These are phyloP conservation scores for Cactoblastis cactorum DNA, from an alignment of 2,888 invertebrate species.

Conservation along the genomic window DNA sequence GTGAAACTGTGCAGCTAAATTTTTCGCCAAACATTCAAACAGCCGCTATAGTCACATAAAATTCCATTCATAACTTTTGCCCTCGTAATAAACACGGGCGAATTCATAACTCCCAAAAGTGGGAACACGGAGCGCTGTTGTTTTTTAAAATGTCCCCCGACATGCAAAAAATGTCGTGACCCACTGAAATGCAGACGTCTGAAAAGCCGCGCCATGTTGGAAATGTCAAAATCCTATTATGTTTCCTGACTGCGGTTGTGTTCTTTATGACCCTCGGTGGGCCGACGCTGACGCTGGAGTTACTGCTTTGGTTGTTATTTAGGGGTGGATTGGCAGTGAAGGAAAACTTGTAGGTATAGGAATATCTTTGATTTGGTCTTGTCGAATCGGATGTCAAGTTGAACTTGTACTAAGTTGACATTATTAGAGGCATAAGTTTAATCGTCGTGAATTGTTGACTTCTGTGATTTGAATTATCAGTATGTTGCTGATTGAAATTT, in stretches of 20 bases:
- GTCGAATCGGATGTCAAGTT: too few relatives aligned
- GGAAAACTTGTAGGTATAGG: neutral
- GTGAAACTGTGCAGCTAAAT: too few relatives aligned
- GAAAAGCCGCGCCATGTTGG: slow-evolving; percentile 21
- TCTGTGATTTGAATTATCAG: too few relatives aligned
- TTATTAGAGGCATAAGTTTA: too few relatives aligned
- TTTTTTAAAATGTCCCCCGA: neutral
- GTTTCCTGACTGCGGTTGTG: slow-evolving; percentile 18
- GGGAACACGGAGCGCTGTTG: neutral
- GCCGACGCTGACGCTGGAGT: slow-evolving; percentile 8
- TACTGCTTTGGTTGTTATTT: neutral
- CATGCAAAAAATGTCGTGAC: slow-evolving; percentile 15
- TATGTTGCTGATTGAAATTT: too few relatives aligned
- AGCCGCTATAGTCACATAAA: neutral
- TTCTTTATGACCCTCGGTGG: slow-evolving; percentile 16
- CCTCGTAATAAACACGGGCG: neutral
- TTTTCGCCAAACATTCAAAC: too few relatives aligned
- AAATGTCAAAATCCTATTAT: slow-evolving; percentile 25
- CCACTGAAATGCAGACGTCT: slow-evolving; percentile 13
- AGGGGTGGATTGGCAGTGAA: neutral
- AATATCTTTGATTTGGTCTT: too few relatives aligned
- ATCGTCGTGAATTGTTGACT: too few relatives aligned
- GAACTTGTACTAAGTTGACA: too few relatives aligned
- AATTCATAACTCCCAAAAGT: neutral
- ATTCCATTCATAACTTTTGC: neutral